Percentiles rank a stretch among this genome's conserved stretches.
phyloP scores from a whole-genome alignment of 1,140 invertebrate genomes.

The Lucilia cuprina region DNA sequence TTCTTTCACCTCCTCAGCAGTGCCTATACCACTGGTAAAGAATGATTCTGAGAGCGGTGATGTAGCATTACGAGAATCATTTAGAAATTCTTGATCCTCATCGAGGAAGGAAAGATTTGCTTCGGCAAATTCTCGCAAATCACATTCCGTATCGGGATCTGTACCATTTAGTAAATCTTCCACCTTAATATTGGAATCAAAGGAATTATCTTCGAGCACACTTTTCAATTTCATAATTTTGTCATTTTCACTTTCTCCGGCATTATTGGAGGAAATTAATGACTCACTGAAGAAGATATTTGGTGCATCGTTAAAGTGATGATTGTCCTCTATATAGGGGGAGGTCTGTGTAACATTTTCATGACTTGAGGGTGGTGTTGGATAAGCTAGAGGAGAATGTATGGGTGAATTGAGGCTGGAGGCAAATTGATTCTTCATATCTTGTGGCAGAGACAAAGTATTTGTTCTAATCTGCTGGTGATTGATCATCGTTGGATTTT shows the following conservation, averaged over 20 bases:
- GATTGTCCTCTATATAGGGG: conserved; percentile 59
- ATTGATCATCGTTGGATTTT: conserved; percentile 52
- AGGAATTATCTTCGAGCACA: conserved; percentile 57
- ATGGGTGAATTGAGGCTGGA: conserved; percentile 67
- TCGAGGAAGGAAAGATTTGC: conserved; percentile 59
- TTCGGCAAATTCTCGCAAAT: conserved; percentile 58
- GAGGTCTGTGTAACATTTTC: conserved; percentile 69
- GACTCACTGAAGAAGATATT: conserved; percentile 57
- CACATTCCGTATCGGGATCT: conserved; percentile 51
- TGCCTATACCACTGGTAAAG: conserved; percentile 85
- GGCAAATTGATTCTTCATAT: conserved; percentile 40
- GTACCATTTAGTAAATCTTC: conserved; percentile 56
- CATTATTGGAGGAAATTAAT: conserved; percentile 3
- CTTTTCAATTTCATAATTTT: conserved; percentile 65
- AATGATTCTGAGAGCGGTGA: conserved; percentile 80
- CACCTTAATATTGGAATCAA: conserved; percentile 56
- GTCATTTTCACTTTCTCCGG: conserved; percentile 57
- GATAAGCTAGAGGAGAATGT: conserved; percentile 79
- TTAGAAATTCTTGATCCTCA: conserved; percentile 64
- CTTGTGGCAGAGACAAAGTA: conserved; percentile 44
- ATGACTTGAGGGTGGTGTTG: conserved; percentile 83
- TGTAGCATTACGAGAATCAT: conserved; percentile 70
- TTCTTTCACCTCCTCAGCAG: conserved; percentile 82
- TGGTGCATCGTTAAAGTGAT: conserved; percentile 55
- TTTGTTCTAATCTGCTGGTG: conserved; percentile 60